Evolutionary conservation across 2,888 invertebrate genomes (phyloP).

Genomic region (Amphipyra berbera): DNA sequence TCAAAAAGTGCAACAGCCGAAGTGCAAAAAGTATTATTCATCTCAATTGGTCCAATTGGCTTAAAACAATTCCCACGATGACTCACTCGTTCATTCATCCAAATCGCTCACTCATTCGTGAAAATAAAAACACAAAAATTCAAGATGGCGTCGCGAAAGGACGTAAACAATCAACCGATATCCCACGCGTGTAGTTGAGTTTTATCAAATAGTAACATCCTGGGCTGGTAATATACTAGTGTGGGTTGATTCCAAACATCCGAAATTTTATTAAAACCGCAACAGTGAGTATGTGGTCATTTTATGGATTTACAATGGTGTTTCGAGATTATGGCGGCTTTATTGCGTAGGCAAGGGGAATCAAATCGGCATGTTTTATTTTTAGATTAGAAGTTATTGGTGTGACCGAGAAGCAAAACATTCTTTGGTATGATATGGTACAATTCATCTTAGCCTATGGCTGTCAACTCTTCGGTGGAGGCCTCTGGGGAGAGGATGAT

Average conservation of each 20-base stretch:
- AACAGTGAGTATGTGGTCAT: slow-evolving; percentile 25
- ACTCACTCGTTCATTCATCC: slow-evolving; percentile 58
- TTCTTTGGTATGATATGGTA: background rate
- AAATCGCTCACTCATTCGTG: slow-evolving; percentile 66
- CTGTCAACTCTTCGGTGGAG: too few species aligned
- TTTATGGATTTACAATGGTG: slow-evolving; percentile 44
- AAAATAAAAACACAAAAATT: slow-evolving; percentile 69
- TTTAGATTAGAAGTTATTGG: background rate
- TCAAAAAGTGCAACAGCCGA: background rate
- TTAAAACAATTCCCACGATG: slow-evolving; percentile 45
- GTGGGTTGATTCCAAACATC: slow-evolving; percentile 67
- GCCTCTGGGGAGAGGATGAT: too few species aligned
- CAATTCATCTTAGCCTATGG: too few species aligned
- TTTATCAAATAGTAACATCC: slow-evolving; percentile 75
- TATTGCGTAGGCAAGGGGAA: slow-evolving; percentile 15
- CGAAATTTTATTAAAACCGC: slow-evolving; percentile 62
- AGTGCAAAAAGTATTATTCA: slow-evolving; percentile 36
- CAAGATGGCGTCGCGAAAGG: slow-evolving; percentile 67
- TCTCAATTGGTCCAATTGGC: slow-evolving; percentile 54
- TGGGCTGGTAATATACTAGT: slow-evolving; percentile 58
- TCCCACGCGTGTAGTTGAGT: slow-evolving; percentile 73
- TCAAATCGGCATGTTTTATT: slow-evolving; percentile 4
- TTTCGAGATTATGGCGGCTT: slow-evolving; percentile 32
- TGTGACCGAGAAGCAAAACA: background rate
- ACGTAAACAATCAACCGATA: slow-evolving; percentile 74